Evolutionary conservation across 2,113 vertebrate genomes (phyloP), one percentile per base, ranked within the genome.

Genomic region (Pelodiscus sinensis): DNA sequence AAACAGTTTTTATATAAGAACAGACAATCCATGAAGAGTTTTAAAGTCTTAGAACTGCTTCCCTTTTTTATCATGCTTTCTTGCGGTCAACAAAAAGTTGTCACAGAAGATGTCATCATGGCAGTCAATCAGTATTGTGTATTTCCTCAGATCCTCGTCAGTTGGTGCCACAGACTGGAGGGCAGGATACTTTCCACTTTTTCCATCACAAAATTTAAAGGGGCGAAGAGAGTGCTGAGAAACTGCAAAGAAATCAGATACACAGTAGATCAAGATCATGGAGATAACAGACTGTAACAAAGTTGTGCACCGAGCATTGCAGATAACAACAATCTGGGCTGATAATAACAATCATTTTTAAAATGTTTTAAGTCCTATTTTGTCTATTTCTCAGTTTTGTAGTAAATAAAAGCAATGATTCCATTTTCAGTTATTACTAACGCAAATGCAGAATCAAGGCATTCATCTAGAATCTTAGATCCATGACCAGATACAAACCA

Each of bases 141-240:
- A 92, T 95, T 92, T 90, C 92, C 93, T 98, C 96, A 99, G 98
- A 99, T 99, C 97, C 99, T 99, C 0, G 99, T 99, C 93, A 99
- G 98, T 96, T 99, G 99, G 96, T 99, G 99, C 99, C 99, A 99
- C 95, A 99, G 98, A 79, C 99, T 99, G 97, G 99, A 99, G 29
- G 99, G 99, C 88, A 99, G 98, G 97, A 99, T 99, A 95, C 99
- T 99, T 97, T 99, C 99, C 95, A 99, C 99, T 96, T 99, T 99
- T 97, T 99, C 99, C 99, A 99, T 99, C 97, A 99, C 99, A 97
- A 99, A 99, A 98, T 99, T 99, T 90, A 99, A 98, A 85, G 99
- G 99, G 79, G 99, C 99, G 87, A 99, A 99, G 95, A 99, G 98
- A 85, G 99, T 99, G 97, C 99, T 99, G 98, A 99, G 99, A 96